These are phyloP conservation scores for Globodera rostochiensis DNA, from an alignment of 1,140 invertebrate species.

Conservation along the genomic window DNA sequence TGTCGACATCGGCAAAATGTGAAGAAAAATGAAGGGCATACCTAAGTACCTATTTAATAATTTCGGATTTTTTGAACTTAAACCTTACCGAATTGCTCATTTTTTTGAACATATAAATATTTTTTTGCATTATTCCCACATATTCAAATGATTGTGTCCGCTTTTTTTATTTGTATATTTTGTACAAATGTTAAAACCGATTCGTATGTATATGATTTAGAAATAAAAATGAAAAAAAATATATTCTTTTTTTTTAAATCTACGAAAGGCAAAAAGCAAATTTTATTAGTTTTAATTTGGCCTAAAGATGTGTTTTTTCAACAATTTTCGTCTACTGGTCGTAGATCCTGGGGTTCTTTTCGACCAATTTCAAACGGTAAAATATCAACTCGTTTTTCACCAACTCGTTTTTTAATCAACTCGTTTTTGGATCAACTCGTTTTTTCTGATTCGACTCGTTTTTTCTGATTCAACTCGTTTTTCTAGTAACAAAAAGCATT, in stretches of 20 bases:
- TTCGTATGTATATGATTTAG: not conserved
- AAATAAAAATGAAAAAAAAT: not conserved
- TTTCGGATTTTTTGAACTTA: not conserved
- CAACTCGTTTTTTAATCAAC: too few relatives aligned
- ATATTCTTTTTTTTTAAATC: not conserved
- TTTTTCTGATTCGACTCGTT: too few relatives aligned
- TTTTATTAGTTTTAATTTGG: not conserved
- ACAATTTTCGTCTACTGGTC: too few relatives aligned
- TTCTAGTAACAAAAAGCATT: too few relatives aligned
- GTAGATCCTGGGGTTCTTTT: too few relatives aligned
- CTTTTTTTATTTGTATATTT: not conserved
- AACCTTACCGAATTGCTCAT: constrained; percentile 6
- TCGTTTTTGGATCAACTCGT: too few relatives aligned
- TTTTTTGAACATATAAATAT: not conserved
- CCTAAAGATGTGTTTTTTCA: too few relatives aligned
- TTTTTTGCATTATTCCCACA: not conserved
- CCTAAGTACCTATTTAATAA: not conserved
- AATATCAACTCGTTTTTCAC: too few relatives aligned
- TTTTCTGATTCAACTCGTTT: too few relatives aligned
- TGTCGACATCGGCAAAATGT: constrained; percentile 41
- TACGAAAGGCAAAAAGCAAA: not conserved
- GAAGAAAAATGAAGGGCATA: not conserved
- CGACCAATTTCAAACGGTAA: too few relatives aligned
- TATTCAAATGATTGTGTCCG: not conserved
- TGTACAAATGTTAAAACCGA: not conserved